Conservation (phyloP, 2,113 vertebrate species). For the Peromyscus leucopus region DNA sequence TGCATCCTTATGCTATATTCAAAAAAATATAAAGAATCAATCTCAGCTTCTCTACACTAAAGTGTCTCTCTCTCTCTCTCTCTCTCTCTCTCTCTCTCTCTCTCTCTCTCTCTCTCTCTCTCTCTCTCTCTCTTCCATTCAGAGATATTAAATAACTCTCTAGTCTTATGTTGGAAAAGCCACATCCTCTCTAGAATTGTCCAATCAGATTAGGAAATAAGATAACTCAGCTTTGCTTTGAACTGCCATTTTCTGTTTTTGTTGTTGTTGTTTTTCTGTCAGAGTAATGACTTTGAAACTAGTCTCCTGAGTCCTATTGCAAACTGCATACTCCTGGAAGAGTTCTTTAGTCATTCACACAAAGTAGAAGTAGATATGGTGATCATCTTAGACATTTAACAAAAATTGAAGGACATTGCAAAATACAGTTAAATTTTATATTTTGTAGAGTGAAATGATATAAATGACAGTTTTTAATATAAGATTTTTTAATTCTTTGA, state of each 20-base stretch:
- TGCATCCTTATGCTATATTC: neutral
- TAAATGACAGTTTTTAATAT: neutral
- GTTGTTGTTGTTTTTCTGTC: neutral
- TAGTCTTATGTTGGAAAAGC: neutral
- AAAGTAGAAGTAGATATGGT: neutral
- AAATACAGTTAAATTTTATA: neutral
- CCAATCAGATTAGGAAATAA: neutral
- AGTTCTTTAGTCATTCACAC: neutral
- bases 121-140: no score
- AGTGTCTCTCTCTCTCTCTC: neutral
- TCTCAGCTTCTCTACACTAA: neutral
- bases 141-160: neutral
- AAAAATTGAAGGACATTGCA: neutral
- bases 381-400: neutral
- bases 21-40: neutral
- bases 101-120: no score
- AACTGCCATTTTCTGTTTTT: neutral
- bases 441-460: neutral
- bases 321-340: neutral
- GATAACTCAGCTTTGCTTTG: neutral
- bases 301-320: neutral
- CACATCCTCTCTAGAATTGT: neutral
- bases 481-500: neutral
- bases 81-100: no score
- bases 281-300: neutral